phyloP scores from a whole-genome alignment of 2,797 vertebrate genomes.

The Ibycter americanus region DNA sequence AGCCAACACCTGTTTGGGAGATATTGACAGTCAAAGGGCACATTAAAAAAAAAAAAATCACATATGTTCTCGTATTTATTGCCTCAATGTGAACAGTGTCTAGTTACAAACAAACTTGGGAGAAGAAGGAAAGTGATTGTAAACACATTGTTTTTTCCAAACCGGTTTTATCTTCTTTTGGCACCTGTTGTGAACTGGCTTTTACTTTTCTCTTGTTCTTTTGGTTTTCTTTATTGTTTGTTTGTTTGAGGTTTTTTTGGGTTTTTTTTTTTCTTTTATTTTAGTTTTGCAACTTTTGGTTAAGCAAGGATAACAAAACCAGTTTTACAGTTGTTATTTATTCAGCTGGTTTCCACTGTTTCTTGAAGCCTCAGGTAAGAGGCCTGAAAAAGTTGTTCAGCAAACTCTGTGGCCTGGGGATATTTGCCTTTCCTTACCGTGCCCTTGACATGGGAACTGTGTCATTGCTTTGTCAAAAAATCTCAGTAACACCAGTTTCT shows the following conservation, averaged over 20 bases:
- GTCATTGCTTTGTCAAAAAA: neutral
- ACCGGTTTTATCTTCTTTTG: slow-evolving; percentile 35
- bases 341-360: neutral
- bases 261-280: neutral
- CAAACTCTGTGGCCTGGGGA: neutral
- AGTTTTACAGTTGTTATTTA: neutral
- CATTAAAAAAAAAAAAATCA: slow-evolving; percentile 79
- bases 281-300: neutral
- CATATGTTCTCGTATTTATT: slow-evolving; percentile 85
- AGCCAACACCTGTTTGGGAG: slow-evolving; percentile 97
- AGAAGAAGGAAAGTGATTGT: slow-evolving; percentile 46
- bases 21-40: slow-evolving; percentile 91
- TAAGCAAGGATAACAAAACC: neutral
- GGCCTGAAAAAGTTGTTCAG: neutral
- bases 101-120: slow-evolving; percentile 74
- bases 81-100: slow-evolving; percentile 77
- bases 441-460: neutral
- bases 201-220: neutral
- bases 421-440: neutral
- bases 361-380: neutral
- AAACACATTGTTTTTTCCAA: slow-evolving; percentile 32
- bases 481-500: neutral
- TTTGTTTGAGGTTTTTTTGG: neutral
- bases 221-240: neutral
- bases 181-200: neutral